Base-by-base conservation (phyloP, 2,888 invertebrate species). In the Leucophora obtusa region DNA sequence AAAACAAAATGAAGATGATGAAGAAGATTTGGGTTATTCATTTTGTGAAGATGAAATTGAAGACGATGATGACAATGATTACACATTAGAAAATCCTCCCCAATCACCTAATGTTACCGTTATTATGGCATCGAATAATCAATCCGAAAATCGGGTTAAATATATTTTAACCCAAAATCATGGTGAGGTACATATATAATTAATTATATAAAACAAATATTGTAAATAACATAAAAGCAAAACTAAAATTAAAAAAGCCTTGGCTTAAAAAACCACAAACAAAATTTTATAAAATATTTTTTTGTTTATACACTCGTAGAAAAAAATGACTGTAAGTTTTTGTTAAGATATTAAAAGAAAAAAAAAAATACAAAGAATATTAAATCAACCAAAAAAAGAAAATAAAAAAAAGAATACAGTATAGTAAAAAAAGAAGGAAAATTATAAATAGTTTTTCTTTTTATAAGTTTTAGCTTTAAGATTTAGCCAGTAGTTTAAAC, bases 21-120 rank as follows among this genome's bases (percentile, higher is more conserved):
- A 87, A 8, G 88, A 88, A 79, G 88, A 88, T 66, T 82, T 87
- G 21, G 86, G 89, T 38, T 86, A 88, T 74, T 87, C 88, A 11
- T 88, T 84, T 43, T 87, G 86, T 77, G 88, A 88, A 76, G 88
- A 89, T 65, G 80, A 82, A 3, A 74, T 54, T n/a, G 72, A 71
- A 9, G 74, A 80, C 3, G 82, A 83, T 0, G 79, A 83, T 2
- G 82, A 68, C 5, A 50, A 50, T 9, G 76, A 72, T 2, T 43
- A 62, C 10, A 50, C 43, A 10, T 47, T 15, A 8, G 8, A 43
- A 24, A 21, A 59, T 10, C 7, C 62, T 50, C 10, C 43, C 1
- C 9, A 56, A 72, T 87, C 83, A 71, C 88, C 82, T 74, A 85
- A 84, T 83, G 83, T 83, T 8, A 79, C 83, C 2, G 82, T 83